These are phyloP conservation scores for Rotaria socialis DNA, from an alignment of 2,888 invertebrate species.

Conservation along the genomic window DNA sequence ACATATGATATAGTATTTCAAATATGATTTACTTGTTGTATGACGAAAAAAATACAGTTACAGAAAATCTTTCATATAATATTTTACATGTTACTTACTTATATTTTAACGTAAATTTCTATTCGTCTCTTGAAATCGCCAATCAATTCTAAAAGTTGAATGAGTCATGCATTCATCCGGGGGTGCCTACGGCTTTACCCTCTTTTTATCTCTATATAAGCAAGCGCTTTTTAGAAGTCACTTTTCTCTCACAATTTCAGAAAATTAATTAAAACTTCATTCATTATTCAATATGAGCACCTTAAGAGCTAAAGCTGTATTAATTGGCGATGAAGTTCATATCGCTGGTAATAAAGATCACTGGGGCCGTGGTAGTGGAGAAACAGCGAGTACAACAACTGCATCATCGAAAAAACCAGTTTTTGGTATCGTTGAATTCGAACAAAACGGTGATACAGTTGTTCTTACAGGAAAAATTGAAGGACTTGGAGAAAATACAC, in stretches of 20 bases:
- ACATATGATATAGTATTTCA: too few species aligned
- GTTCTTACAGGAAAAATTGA: not conserved
- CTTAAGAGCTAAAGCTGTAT: conserved; percentile 38
- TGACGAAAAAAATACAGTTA: too few species aligned
- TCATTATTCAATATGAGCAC: conserved; percentile 23
- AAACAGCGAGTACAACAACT: not conserved
- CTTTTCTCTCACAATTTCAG: not conserved
- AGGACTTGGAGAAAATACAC: not conserved
- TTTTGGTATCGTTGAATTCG: not conserved
- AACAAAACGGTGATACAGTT: not conserved
- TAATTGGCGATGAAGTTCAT: conserved; percentile 41
- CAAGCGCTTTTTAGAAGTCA: not conserved
- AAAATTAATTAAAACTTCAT: not conserved
- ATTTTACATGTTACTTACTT: too few species aligned
- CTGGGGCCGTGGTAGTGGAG: not conserved
- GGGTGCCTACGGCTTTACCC: too few species aligned
- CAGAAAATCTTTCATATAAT: too few species aligned
- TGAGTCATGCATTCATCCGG: too few species aligned
- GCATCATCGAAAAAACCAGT: not conserved
- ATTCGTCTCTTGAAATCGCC: too few species aligned
- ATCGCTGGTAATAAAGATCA: conserved; percentile 43
- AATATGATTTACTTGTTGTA: too few species aligned
- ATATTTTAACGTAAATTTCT: too few species aligned
- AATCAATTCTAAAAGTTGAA: too few species aligned
- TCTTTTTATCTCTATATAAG: too few species aligned